phyloP scores from a whole-genome alignment of 2,113 vertebrate genomes.

The Merops nubicus region DNA sequence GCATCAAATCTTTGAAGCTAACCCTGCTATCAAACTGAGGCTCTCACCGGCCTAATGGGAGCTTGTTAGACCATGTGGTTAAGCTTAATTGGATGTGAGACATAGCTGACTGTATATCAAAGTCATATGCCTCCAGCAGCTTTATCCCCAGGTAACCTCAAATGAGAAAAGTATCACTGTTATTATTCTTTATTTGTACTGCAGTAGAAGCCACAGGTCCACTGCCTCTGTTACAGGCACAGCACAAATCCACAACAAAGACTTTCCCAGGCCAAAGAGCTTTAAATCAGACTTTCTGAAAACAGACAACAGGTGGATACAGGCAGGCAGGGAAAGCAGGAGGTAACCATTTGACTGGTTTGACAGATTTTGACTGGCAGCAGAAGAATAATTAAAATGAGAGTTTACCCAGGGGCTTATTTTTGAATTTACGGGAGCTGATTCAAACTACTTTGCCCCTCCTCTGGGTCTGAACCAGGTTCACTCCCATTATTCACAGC shows the following conservation, averaged over 20 bases:
- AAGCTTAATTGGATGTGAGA: conserved; percentile 60
- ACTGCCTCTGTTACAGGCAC: conserved; percentile 50
- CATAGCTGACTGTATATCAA: conserved; percentile 58
- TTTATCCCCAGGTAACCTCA: conserved; percentile 67
- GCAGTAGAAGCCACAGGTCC: conserved; percentile 47
- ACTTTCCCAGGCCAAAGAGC: conserved; percentile 62
- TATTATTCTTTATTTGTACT: conserved; percentile 64
- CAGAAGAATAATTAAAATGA: conserved; percentile 26
- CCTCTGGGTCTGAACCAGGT: background rate
- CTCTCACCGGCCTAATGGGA: conserved; percentile 50
- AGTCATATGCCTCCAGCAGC: conserved; percentile 56
- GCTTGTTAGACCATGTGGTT: conserved; percentile 60
- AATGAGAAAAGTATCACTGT: conserved; percentile 62
- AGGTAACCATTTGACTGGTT: conserved; percentile 37
- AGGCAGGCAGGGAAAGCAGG: conserved; percentile 41
- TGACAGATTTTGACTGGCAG: conserved; percentile 50
- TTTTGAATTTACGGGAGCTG: background rate
- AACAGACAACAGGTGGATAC: conserved; percentile 63
- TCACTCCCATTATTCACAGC: background rate
- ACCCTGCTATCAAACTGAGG: conserved; percentile 32
- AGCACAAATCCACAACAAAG: conserved; percentile 66
- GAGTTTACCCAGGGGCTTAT: conserved; percentile 36
- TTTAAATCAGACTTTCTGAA: conserved; percentile 46
- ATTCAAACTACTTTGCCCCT: conserved; percentile 11
- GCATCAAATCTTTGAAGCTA: conserved; percentile 44